These are phyloP conservation scores for Dinoponera quadriceps DNA, from an alignment of 1,140 invertebrate genomes.

Conservation along the genomic window DNA sequence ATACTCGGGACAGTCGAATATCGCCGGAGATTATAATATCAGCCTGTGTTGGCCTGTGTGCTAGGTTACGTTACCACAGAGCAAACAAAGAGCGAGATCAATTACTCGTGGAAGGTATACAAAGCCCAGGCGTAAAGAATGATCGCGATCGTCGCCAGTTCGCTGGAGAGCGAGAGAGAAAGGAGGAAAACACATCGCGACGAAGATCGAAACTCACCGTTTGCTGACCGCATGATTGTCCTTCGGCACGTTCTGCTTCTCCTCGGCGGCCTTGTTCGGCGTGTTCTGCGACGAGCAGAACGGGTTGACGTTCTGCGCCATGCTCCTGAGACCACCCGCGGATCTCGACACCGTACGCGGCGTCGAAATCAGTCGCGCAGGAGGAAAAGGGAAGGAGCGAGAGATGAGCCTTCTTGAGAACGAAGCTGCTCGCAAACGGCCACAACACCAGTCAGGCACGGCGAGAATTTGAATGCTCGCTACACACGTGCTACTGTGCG, in stretches of 20 bases:
- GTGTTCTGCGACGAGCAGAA: conserved; percentile 89
- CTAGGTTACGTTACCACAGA: too few relatives aligned
- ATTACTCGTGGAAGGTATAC: too few relatives aligned
- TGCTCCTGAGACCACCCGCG: conserved; percentile 84
- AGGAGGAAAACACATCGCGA: too few relatives aligned
- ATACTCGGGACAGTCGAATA: not conserved
- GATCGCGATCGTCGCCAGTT: too few relatives aligned
- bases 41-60: too few relatives aligned
- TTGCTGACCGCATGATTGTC: conserved; percentile 95
- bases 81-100: too few relatives aligned
- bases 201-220: conserved; percentile 86
- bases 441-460: conserved; percentile 75
- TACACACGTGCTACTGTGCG: conserved; percentile 59
- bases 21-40: too few relatives aligned
- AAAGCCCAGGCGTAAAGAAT: too few relatives aligned
- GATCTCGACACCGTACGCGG: not conserved
- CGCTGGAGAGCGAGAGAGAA: too few relatives aligned
- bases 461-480: conserved; percentile 80
- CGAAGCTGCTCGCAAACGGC: conserved; percentile 26
- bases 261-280: conserved; percentile 90
- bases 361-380: not conserved
- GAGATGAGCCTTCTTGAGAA: not conserved
- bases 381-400: too few relatives aligned
- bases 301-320: conserved; percentile 95
- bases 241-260: conserved; percentile 89